Evolutionary conservation across 2,888 invertebrate species (phyloP), one percentile per base, ranked within the genome.

Genomic region (Tiliacea citrago): DNA sequence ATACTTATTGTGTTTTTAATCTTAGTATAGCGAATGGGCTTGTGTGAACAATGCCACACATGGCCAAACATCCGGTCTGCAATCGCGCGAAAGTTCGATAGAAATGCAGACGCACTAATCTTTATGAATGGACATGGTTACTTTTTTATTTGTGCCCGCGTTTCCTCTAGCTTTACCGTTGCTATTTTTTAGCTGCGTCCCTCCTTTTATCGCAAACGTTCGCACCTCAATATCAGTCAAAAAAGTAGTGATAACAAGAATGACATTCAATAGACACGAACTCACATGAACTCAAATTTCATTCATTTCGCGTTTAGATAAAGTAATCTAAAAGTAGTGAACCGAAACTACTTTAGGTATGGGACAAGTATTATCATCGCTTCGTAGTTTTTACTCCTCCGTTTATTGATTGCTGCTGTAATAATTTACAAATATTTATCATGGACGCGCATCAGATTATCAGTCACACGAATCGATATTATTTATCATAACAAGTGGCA

Each of bases 21-120:
- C 81, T 86, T 77, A 79, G 83, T 86, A 84, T 75, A 83, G 87
- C 90, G 87, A 90, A 90, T 90, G 88, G 86, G 87, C 83, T 80
- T 86, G 81, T 90, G 86, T 82, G 91, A 93, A 95, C 95, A 95
- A 95, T 95, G 90, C 92, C 91, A 92, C 93, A 93, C 92, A 91
- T 91, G 91, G 90, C 89, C 92, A 95, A 95, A 95, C 95, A 95
- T 95, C 95, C 95, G 95, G 94, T 87, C 83, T 83, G 92, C 93
- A 95, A 95, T 95, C 95, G 92, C 88, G 88, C 85, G 90, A 92
- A 91, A 92, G 90, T 94, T 92, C 88, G 89, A 92, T 91, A 91
- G 91, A 91, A 92, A 91, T 90, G 86, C 82, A 80, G 81, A 90
- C 87, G 85, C 86, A 89, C 90, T 90, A 92, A 91, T 92, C 90